Conservation (phyloP, 2,113 vertebrate genomes). For the Brachirus orientalis region DNA sequence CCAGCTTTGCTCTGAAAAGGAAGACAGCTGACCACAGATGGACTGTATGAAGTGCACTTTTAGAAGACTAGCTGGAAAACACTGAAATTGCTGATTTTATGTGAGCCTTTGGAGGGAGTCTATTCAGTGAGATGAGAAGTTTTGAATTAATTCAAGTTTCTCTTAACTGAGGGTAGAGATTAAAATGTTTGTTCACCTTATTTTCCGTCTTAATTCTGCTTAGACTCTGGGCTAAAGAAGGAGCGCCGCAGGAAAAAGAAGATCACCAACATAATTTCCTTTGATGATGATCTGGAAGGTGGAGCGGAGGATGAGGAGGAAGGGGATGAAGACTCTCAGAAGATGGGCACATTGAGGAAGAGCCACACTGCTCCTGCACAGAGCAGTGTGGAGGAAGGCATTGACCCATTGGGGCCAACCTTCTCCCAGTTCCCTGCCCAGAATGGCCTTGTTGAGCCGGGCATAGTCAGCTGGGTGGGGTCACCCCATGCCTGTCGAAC, state of each 20-base stretch:
- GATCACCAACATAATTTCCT: constrained; percentile 97
- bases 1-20: constrained; percentile 6
- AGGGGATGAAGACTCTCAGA: constrained; percentile 64
- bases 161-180: background rate
- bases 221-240: constrained; percentile 89
- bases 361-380: constrained; percentile 56
- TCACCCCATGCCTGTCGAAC: constrained; percentile 68
- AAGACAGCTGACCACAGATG: background rate
- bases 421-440: constrained; percentile 57
- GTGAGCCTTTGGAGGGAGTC: background rate
- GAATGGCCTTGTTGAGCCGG: constrained; percentile 69
- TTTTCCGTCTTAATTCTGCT: background rate
- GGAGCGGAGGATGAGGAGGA: constrained; percentile 87
- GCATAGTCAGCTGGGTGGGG: constrained; percentile 72
- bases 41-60: too few relatives aligned
- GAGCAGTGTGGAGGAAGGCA: constrained; percentile 74
- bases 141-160: constrained; percentile 2
- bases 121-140: background rate
- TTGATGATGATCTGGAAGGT: constrained; percentile 88
- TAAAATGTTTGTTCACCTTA: constrained; percentile 10
- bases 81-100: constrained; percentile 7
- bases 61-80: constrained; percentile 1
- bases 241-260: constrained; percentile 95
- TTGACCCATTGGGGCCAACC: constrained; percentile 58
- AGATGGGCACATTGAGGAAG: constrained; percentile 43